Evolutionary conservation across 2,113 vertebrate genomes (phyloP).

Genomic region (Apeltes quadracus): DNA sequence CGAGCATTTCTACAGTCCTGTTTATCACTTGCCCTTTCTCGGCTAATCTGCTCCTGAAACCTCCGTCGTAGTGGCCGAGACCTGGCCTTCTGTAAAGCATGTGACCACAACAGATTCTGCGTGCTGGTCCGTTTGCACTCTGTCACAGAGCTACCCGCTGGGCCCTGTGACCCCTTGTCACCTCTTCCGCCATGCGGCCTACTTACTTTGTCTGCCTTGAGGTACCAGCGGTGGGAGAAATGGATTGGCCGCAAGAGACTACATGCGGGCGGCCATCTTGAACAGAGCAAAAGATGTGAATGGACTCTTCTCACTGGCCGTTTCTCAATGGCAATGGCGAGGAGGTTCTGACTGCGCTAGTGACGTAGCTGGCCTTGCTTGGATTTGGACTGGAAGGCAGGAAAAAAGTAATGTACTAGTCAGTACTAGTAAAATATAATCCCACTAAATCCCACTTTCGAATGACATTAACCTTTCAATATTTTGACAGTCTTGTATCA

Average conservation of each 20-base stretch:
- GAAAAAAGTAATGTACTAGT: background rate
- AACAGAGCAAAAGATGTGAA: no score
- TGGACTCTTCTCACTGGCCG: no score
- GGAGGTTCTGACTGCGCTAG: constrained; percentile 27
- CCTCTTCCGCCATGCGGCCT: no score
- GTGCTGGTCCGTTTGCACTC: background rate
- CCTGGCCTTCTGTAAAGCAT: constrained; percentile 28
- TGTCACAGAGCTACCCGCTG: no score
- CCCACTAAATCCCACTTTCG: background rate
- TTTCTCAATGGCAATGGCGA: no score
- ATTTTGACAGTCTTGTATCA: background rate
- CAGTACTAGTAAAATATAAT: no score
- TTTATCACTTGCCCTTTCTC: constrained; percentile 61
- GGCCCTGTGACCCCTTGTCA: no score
- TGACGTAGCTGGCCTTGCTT: constrained; percentile 1
- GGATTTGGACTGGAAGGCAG: background rate
- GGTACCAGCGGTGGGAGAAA: no score
- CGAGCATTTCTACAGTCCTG: constrained; percentile 11
- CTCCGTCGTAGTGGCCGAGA: constrained; percentile 27
- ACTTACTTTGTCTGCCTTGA: no score
- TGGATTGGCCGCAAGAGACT: no score
- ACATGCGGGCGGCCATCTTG: no score
- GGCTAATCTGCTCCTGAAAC: constrained; percentile 64
- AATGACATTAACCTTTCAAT: background rate
- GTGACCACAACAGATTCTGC: constrained; percentile 45